Percentiles rank a stretch among this genome's conserved stretches.
phyloP scores from a whole-genome alignment of 2,113 vertebrate genomes.

The Grammomys surdaster region DNA sequence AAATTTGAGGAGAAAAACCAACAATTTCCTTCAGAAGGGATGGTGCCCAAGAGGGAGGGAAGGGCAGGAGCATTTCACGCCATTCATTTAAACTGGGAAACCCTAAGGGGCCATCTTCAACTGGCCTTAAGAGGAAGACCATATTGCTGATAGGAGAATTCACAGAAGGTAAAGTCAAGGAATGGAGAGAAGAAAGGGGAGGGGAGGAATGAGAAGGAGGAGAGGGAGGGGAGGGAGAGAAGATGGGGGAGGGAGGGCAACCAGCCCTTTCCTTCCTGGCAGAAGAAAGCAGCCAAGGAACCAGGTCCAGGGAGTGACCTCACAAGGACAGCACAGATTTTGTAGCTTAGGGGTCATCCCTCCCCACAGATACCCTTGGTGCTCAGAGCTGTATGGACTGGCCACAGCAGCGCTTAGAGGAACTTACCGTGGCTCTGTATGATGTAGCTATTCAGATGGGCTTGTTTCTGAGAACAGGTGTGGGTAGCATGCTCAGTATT shows the following conservation, averaged over 20 bases:
- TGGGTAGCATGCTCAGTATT: background rate
- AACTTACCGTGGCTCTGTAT: background rate
- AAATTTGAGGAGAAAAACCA: slow-evolving; percentile 79
- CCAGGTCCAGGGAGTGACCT: slow-evolving; percentile 77
- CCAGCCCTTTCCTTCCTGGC: slow-evolving; percentile 74
- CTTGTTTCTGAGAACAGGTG: slow-evolving; percentile 5
- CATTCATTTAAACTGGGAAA: slow-evolving; percentile 72
- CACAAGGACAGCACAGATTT: slow-evolving; percentile 78
- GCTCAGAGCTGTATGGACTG: background rate
- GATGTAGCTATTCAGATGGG: background rate
- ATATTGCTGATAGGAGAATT: slow-evolving; percentile 76
- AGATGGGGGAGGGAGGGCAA: slow-evolving; percentile 60
- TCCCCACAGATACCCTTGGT: slow-evolving; percentile 88
- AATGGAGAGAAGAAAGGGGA: slow-evolving; percentile 31
- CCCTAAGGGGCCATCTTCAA: slow-evolving; percentile 73
- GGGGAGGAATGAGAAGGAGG: background rate
- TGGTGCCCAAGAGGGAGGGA: slow-evolving; percentile 55
- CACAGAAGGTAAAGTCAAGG: slow-evolving; percentile 63
- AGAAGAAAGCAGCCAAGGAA: slow-evolving; percentile 76
- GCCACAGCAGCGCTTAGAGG: background rate
- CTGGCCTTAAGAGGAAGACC: slow-evolving; percentile 66
- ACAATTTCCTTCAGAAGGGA: slow-evolving; percentile 70
- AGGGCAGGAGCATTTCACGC: slow-evolving; percentile 77
- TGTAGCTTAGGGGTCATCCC: slow-evolving; percentile 83
- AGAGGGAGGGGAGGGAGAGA: too few relatives aligned